These are phyloP conservation scores for Brachionus rotundiformis DNA, from an alignment of 1,140 invertebrate genomes.

Conservation along the genomic window DNA sequence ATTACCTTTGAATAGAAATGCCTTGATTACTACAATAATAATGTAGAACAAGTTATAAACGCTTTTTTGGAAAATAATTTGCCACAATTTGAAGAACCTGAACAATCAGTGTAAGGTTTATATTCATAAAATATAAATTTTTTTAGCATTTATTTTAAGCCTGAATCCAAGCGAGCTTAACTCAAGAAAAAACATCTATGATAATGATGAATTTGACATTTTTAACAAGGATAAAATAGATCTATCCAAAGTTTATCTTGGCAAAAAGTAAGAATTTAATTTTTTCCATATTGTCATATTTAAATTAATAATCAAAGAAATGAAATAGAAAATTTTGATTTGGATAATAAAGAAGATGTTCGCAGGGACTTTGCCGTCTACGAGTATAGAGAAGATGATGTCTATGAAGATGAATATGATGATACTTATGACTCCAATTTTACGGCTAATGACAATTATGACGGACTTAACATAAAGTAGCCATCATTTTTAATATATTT, in stretches of 20 bases:
- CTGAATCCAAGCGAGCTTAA: neutral
- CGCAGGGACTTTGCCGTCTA: neutral
- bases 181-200: constrained; percentile 37
- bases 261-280: constrained; percentile 51
- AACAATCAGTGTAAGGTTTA: neutral
- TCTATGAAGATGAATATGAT: constrained; percentile 51
- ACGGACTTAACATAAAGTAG: constrained; percentile 35
- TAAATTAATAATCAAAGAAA: neutral
- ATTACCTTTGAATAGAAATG: too few relatives aligned
- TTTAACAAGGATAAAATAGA: constrained; percentile 42
- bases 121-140: neutral
- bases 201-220: constrained; percentile 50
- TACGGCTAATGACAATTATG: neutral
- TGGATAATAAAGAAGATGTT: constrained; percentile 21
- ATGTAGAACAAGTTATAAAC: constrained; percentile 33
- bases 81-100: constrained; percentile 10
- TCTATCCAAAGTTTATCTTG: constrained; percentile 23
- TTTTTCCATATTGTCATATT: too few relatives aligned
- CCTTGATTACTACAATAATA: constrained; percentile 16
- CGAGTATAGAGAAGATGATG: constrained; percentile 24
- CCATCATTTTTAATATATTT: too few relatives aligned
- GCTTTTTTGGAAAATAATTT: constrained; percentile 49
- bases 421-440: constrained; percentile 48
- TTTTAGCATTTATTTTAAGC: neutral
- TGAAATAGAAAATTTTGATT: constrained; percentile 21